These are phyloP conservation scores for Bos javanicus DNA, from an alignment of 2,113 vertebrate species.

Conservation along the genomic window DNA sequence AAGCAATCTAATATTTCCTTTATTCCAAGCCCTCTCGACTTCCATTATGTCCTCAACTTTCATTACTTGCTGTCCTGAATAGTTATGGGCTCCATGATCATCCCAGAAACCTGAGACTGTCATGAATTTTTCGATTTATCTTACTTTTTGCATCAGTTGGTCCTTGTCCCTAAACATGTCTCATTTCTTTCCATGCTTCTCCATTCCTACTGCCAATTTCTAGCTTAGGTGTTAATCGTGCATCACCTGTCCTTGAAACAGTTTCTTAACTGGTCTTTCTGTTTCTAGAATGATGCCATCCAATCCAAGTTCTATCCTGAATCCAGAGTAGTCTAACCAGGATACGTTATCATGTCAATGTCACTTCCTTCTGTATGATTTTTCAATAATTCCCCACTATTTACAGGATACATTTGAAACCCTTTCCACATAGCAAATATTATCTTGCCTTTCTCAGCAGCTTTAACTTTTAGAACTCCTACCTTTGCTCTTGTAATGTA, in stretches of 20 bases:
- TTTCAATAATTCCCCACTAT: background rate
- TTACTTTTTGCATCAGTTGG: background rate
- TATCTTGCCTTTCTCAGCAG: background rate
- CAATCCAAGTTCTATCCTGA: background rate
- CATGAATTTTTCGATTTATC: background rate
- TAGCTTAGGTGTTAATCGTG: background rate
- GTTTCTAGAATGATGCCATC: background rate
- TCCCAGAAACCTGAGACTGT: background rate
- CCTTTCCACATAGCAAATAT: background rate
- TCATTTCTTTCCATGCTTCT: background rate
- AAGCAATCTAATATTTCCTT: background rate
- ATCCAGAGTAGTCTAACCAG: background rate
- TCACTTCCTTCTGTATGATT: background rate
- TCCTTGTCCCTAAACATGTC: background rate
- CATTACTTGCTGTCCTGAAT: background rate
- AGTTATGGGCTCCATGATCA: background rate
- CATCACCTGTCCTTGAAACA: background rate
- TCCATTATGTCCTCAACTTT: background rate
- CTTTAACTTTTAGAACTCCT: background rate
- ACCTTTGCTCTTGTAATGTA: background rate
- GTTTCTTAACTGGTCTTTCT: background rate
- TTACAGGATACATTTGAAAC: background rate
- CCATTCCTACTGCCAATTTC: background rate
- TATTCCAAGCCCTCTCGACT: background rate
- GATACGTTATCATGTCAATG: background rate